Evolutionary conservation across 1,140 invertebrate species (phyloP), one percentile per base, ranked within the genome.

Genomic region (Archegozetes longisetosus): DNA sequence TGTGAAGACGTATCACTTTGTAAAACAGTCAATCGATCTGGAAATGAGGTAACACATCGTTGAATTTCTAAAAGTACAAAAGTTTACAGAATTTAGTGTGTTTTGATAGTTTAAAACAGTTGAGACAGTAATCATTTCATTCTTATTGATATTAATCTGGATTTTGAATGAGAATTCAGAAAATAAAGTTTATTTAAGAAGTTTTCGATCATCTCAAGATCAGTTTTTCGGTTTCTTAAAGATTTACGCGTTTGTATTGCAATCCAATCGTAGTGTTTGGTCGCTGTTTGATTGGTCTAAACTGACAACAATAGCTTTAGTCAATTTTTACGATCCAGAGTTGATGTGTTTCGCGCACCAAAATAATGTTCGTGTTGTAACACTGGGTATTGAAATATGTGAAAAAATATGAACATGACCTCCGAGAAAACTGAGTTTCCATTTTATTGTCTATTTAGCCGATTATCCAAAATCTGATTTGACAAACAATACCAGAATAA

Each of bases 281-380:
- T 59, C 56, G 14, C 69, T 65, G 28, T 75, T 70, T 66, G 69
- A 74, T 62, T 75, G 71, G 72, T 62, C 61, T 20, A 74, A 72
- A 64, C 54, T 73, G 6, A 74, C 73, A 14, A 72, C 73, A 0
- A 67, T 74, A 26, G 70, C 70, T 13, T 65, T 70, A 55, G 66
- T 67, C 55, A 69, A 69, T 27, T 73, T 70, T 54, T 51, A 68
- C 40, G 69, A 70, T 58, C n/a, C 58, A 0, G 62, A 70, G 0
- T 61, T 74, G 13, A 67, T 72, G 64, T 70, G 70, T 61, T 63
- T 68, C 47, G 72, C 72, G 3, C 73, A 74, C 63, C 60, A 65
- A 46, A 57, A 70, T 58, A 66, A 67, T 24, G 70, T 69, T 12
- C 64, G 67, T 52, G 68, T 70, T 14, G 67, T 68, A 17, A 64